Conservation (phyloP, 53 echinoderm and acorn worm genomes). For the Hippasteria phrygiana region DNA sequence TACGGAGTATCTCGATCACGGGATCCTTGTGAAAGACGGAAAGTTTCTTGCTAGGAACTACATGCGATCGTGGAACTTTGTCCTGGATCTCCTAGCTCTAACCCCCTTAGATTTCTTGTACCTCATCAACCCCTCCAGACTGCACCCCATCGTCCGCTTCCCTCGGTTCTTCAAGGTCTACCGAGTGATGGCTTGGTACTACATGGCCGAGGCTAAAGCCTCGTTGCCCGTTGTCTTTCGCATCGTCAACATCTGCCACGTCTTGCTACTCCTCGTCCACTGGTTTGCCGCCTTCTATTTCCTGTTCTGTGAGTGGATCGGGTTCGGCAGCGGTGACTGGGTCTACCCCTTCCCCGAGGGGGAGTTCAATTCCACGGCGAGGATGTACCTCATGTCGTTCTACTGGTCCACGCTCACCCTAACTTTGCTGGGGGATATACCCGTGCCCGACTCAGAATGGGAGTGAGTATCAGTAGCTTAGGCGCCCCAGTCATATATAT, state of each 20-base stretch:
- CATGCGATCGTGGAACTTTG: constrained; percentile 63
- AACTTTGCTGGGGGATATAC: constrained; percentile 92
- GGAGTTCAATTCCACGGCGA: constrained; percentile 64
- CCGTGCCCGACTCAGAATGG: constrained; percentile 71
- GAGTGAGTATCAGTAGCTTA: constrained; percentile 93
- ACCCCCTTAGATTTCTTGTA: constrained; percentile 88
- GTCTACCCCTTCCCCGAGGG: constrained; percentile 69
- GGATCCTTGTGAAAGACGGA: constrained; percentile 75
- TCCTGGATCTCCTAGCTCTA: constrained; percentile 75
- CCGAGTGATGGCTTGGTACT: constrained; percentile 70
- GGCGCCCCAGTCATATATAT: neutral
- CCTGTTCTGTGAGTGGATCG: constrained; percentile 74
- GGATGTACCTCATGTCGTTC: constrained; percentile 85
- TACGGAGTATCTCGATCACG: constrained; percentile 86
- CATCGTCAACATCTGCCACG: constrained; percentile 76
- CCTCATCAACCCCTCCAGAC: constrained; percentile 39
- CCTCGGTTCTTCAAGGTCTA: constrained; percentile 86
- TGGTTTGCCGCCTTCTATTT: constrained; percentile 90
- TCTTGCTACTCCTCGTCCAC: constrained; percentile 83
- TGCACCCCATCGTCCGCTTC: constrained; percentile 67
- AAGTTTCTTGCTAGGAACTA: constrained; percentile 76
- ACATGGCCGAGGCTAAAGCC: constrained; percentile 76
- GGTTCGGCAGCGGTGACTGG: constrained; percentile 74
- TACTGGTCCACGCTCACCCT: constrained; percentile 94
- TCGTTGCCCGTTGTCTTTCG: constrained; percentile 82